A percentile compares a stretch with the other conserved stretches of the same genome.
phyloP scores from a whole-genome alignment of 2,797 vertebrate genomes.

The Astyanax mexicanus region DNA sequence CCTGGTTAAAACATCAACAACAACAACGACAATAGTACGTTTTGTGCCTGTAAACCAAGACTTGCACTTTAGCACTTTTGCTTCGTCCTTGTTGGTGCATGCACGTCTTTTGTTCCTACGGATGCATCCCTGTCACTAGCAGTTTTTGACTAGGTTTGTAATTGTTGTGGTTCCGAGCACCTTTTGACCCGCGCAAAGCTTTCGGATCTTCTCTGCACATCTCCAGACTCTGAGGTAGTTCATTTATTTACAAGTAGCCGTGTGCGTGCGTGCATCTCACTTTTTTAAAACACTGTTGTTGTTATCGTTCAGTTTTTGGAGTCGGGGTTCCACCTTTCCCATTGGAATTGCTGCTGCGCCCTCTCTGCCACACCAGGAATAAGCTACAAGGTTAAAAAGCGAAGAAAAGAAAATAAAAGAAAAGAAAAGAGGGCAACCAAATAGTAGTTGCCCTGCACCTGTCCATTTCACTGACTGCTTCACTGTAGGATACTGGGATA shows the following conservation, averaged over 20 bases:
- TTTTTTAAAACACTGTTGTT: too few relatives aligned
- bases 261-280: too few relatives aligned
- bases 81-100: constrained; percentile 53
- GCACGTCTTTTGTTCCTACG: constrained; percentile 62
- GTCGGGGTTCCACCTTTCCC: too few relatives aligned
- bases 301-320: too few relatives aligned
- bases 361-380: constrained; percentile 41
- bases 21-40: constrained; percentile 51
- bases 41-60: constrained; percentile 56
- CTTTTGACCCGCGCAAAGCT: constrained; percentile 33
- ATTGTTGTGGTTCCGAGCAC: constrained; percentile 50
- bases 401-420: constrained; percentile 37
- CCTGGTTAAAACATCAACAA: too few relatives aligned
- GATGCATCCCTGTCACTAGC: constrained; percentile 41
- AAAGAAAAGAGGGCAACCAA: constrained; percentile 39
- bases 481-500: constrained; percentile 42
- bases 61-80: constrained; percentile 65
- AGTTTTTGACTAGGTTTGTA: constrained; percentile 31
- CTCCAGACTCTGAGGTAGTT: constrained; percentile 51
- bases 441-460: constrained; percentile 59
- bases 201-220: constrained; percentile 50
- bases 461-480: constrained; percentile 55
- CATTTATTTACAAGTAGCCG: constrained; percentile 19
- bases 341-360: too few relatives aligned
- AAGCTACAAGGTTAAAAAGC: constrained; percentile 38